Evolutionary conservation across 2,888 invertebrate genomes (phyloP).

Genomic region (Neria commutata): DNA sequence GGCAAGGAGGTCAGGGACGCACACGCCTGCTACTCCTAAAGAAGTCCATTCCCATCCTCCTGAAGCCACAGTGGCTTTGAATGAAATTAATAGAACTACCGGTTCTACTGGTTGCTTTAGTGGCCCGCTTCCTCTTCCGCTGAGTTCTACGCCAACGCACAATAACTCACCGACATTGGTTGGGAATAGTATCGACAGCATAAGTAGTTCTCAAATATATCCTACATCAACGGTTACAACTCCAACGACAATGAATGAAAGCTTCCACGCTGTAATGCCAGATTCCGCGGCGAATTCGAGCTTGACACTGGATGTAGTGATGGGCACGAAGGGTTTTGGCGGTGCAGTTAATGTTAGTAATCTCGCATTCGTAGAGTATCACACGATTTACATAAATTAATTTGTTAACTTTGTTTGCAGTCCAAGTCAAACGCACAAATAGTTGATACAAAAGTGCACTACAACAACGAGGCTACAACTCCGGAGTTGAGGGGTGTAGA

Average conservation of each 20-base stretch:
- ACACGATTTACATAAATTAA: neutral
- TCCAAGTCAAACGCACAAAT: constrained; percentile 31
- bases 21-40: constrained; percentile 27
- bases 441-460: constrained; percentile 32
- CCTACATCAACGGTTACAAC: neutral
- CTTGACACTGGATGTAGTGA: constrained; percentile 9
- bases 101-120: neutral
- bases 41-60: too few relatives aligned
- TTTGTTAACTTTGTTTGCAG: neutral
- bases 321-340: neutral
- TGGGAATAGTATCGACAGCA: constrained; percentile 16
- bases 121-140: constrained; percentile 23
- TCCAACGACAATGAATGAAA: constrained; percentile 25
- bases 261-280: constrained; percentile 3
- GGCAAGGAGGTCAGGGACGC: constrained; percentile 3
- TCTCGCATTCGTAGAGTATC: too few relatives aligned
- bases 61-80: constrained; percentile 5
- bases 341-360: constrained; percentile 16
- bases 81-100: neutral
- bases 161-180: neutral
- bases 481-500: neutral
- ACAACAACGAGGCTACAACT: constrained; percentile 23
- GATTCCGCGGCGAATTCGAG: constrained; percentile 24
- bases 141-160: constrained; percentile 14
- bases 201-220: constrained; percentile 14